Evolutionary conservation across 2,888 invertebrate species (phyloP).

Genomic region (Pharmacophagus antenor): DNA sequence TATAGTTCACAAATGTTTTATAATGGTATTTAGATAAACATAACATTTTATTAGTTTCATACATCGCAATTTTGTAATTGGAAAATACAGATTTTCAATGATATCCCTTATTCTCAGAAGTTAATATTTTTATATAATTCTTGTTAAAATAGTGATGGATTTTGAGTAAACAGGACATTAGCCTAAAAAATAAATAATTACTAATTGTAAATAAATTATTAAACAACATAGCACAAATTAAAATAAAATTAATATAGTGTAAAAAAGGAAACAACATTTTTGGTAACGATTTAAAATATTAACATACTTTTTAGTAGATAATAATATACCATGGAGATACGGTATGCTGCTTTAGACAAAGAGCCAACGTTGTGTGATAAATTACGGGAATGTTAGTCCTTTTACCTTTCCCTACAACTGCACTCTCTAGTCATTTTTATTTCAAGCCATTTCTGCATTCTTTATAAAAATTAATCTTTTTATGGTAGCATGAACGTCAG

Average conservation of each 20-base stretch:
- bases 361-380: constrained; percentile 11
- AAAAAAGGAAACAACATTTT: neutral
- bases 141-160: too few relatives aligned
- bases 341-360: constrained; percentile 14
- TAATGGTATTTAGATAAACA: too few relatives aligned
- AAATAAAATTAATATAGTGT: too few relatives aligned
- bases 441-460: neutral
- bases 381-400: constrained; percentile 5
- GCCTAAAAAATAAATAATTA: too few relatives aligned
- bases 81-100: neutral
- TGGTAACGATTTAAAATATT: neutral
- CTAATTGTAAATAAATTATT: too few relatives aligned
- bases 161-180: too few relatives aligned
- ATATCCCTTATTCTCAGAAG: neutral
- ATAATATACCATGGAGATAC: constrained; percentile 3
- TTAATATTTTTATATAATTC: neutral
- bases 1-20: too few relatives aligned
- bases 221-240: too few relatives aligned
- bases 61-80: too few relatives aligned
- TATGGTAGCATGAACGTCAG: neutral
- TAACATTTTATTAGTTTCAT: too few relatives aligned
- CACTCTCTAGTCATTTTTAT: neutral
- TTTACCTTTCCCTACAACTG: neutral
- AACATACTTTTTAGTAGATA: neutral
- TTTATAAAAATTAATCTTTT: neutral